Base-by-base conservation (phyloP, 1,140 invertebrate genomes). In the Lerema accius region DNA sequence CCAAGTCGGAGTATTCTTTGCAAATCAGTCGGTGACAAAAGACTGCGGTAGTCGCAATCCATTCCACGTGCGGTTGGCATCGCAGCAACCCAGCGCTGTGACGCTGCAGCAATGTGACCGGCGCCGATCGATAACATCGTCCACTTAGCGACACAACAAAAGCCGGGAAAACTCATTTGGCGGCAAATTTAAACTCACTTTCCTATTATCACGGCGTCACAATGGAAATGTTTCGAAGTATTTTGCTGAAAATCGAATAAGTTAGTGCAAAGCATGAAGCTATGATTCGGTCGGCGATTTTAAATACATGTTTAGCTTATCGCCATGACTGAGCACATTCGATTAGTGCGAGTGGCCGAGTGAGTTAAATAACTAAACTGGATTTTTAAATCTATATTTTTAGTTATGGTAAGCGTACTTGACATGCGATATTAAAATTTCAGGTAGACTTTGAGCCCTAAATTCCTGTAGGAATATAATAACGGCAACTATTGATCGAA, bases 81-180 rank as follows among this genome's bases (percentile, higher is more conserved):
- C 40, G 58, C 40, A 61, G 39, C 15, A 35, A 19, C 56, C 17
- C 17, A 26, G 19, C 19, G 40, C 65, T 45, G 28, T 71, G 61
- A 63, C 70, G 42, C 56, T 58, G 74, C 80, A 76, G 86, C 82
- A 85, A 83, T 83, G 80, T 79, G 77, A 64, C 71, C 73, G 69
- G 77, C 71, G 69, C 65, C 71, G 78, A 86, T 84, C 85, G 80
- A 89, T 89, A 84, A 45, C 63, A 65, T 71, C 69, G 78, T 68
- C 59, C 65, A 76, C 63, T 58, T 58, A 46, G 55, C 67, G 53
- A 66, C 69, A 71, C 67, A 64, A 65, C 60, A 62, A 72, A 65
- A 70, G 53, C 58, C 42, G 73, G 73, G 79, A 78, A 86, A 86
- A 82, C 71, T 76, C 69, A 68, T 78, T 73, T 72, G 67, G 80